A percentile compares a stretch with the other conserved stretches of the same genome.
Evolutionary conservation across 2,113 vertebrate genomes (phyloP).

Genomic region (Ginglymostoma cirratum): DNA sequence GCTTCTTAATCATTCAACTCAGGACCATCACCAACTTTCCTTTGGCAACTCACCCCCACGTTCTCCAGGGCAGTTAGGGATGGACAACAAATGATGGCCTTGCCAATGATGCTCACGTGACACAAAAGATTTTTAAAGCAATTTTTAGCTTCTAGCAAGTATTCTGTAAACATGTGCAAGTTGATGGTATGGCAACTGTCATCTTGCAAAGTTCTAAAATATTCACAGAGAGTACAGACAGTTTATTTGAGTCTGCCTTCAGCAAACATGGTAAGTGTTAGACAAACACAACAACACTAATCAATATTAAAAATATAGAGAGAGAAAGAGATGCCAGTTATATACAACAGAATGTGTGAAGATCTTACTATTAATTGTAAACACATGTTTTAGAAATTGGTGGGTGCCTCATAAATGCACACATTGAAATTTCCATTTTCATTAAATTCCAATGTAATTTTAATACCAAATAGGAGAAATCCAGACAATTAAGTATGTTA

Average conservation of each 20-base stretch:
- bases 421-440: background rate
- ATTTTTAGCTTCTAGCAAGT: background rate
- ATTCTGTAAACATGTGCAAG: background rate
- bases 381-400: background rate
- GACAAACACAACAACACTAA: background rate
- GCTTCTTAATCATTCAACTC: no score
- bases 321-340: background rate
- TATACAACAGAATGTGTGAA: background rate
- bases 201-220: background rate
- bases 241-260: background rate
- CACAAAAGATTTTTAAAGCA: background rate
- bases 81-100: no score
- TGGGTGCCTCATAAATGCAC: background rate
- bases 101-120: no score
- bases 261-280: background rate
- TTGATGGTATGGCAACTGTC: background rate
- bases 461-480: background rate
- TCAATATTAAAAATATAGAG: background rate
- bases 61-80: no score
- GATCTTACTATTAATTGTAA: background rate
- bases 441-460: background rate
- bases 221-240: background rate
- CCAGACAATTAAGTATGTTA: background rate
- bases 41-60: no score
- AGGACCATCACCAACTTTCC: no score